phyloP scores from a whole-genome alignment of 1,140 invertebrate species.

The Zaprionus capensis region DNA sequence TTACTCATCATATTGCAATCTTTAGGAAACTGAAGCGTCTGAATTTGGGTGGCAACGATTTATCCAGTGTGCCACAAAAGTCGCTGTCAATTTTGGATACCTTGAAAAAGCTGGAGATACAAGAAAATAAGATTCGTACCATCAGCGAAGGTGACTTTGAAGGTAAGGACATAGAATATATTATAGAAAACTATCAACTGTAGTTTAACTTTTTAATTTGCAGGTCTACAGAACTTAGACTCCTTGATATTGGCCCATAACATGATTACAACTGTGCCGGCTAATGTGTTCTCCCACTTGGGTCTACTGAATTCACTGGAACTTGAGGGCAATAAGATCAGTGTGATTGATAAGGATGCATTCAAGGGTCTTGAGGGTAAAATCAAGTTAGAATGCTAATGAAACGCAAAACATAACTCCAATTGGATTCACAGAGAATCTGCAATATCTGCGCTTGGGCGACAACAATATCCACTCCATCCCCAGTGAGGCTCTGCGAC shows the following conservation, averaged over 20 bases:
- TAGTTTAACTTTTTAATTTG: not conserved
- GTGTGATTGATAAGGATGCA: conserved; percentile 91
- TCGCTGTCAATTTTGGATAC: conserved; percentile 90
- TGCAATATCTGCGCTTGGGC: conserved; percentile 94
- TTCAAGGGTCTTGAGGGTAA: conserved; percentile 93
- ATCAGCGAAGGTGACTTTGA: conserved; percentile 93
- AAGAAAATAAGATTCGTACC: conserved; percentile 91
- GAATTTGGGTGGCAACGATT: conserved; percentile 93
- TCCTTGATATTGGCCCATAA: conserved; percentile 94
- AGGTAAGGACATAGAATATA: conserved; percentile 85
- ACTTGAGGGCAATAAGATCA: conserved; percentile 93
- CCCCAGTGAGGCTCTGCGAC: conserved; percentile 91
- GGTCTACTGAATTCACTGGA: conserved; percentile 92
- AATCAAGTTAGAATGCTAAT: not conserved
- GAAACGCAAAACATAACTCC: not conserved
- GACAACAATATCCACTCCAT: conserved; percentile 93
- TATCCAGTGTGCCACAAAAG: conserved; percentile 90
- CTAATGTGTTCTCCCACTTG: conserved; percentile 92
- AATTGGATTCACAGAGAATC: conserved; percentile 87
- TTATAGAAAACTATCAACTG: not conserved
- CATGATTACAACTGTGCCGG: conserved; percentile 90
- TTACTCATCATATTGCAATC: not conserved
- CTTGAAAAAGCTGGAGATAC: conserved; percentile 93
- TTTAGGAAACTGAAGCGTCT: conserved; percentile 92
- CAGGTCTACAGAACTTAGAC: conserved; percentile 91